Base-by-base conservation (phyloP, 2,797 vertebrate species). In the Apogon hyalosoma region DNA sequence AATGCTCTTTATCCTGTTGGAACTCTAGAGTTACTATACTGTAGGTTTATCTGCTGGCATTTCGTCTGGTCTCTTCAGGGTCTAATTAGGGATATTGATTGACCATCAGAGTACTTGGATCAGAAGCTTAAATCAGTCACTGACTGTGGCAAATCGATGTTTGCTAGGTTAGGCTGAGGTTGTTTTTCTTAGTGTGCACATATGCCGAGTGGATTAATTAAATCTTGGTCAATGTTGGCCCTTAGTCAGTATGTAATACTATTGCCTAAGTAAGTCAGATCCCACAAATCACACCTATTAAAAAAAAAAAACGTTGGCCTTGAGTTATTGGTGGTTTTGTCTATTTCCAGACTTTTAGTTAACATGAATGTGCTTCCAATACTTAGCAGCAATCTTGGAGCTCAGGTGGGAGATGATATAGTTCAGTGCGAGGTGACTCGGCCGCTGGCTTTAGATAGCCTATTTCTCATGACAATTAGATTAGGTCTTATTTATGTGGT, bases 81-180 rank as follows among this genome's bases (percentile, higher is more conserved):
- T 62, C 66, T 80, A 79, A 85, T 86, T 68, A 79, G 60, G 19
- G 54, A 39, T 75, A 87, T 87, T 69, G 80, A 88, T 63, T 68
- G 38, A 65, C 60, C 31, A 41, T 45, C 19, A 18, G 56, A 33
- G 53, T 62, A 42, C 42, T 49, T 45, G 4, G 47, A 48, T 74
- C 62, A 53, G 63, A 56, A 38, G 69, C 75, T 69, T 82, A 65
- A 83, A 75, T 80, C 79, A 73, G 31, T 72, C 40, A 53, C 39
- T 67, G 64, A 48, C 69, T 62, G 56, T 24, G 12, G 47, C 19
- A 46, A 51, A 87, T 89, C 79, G 69, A 73, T 83, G 52, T 43
- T 63, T 36, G 54, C 51, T 46, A 31, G 70, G 40, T 73, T 55
- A 48, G 64, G 40, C 50, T 56, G 58, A 70, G 66, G 43, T 69